Evolutionary conservation across 2,888 invertebrate species (phyloP).

Genomic region (Calephelis perditalis): DNA sequence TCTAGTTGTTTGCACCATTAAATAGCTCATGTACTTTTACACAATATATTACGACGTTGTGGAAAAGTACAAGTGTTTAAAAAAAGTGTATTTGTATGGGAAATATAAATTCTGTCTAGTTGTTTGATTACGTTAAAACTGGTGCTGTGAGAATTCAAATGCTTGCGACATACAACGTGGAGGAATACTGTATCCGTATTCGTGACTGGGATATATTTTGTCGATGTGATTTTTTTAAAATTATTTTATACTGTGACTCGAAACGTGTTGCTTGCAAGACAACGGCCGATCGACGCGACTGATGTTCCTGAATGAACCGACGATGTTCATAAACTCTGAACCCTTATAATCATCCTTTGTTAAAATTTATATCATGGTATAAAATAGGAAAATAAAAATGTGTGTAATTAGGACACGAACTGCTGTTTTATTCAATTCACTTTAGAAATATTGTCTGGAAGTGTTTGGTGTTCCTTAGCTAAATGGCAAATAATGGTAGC

Average conservation of each 20-base stretch:
- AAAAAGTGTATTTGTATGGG: too few species aligned
- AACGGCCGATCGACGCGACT: conserved; percentile 59
- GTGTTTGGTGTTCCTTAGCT: too few species aligned
- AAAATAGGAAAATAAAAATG: conserved; percentile 71
- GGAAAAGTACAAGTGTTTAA: too few species aligned
- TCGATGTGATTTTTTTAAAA: conserved; percentile 45
- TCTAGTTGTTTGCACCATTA: conserved; percentile 25
- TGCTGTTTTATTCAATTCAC: conserved; percentile 53
- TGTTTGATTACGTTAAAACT: conserved; percentile 44
- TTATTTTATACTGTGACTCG: conserved; percentile 55
- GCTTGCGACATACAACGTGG: conserved; percentile 58
- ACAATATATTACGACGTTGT: too few species aligned
- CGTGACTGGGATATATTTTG: conserved; percentile 48
- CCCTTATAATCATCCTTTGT: conserved; percentile 68
- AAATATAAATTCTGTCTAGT: background rate
- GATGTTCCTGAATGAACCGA: conserved; percentile 62
- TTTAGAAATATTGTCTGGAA: too few species aligned
- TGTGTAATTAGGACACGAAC: conserved; percentile 70
- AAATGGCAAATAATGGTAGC: too few species aligned
- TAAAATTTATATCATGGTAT: conserved; percentile 72
- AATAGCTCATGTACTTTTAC: too few species aligned
- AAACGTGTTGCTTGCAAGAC: conserved; percentile 62
- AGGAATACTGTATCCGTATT: conserved; percentile 51
- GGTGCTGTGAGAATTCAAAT: conserved; percentile 72
- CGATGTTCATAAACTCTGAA: conserved; percentile 50